These are phyloP conservation scores for Patiria pectinifera DNA, from an alignment of 53 echinoderm and acorn worm species.

Conservation along the genomic window DNA sequence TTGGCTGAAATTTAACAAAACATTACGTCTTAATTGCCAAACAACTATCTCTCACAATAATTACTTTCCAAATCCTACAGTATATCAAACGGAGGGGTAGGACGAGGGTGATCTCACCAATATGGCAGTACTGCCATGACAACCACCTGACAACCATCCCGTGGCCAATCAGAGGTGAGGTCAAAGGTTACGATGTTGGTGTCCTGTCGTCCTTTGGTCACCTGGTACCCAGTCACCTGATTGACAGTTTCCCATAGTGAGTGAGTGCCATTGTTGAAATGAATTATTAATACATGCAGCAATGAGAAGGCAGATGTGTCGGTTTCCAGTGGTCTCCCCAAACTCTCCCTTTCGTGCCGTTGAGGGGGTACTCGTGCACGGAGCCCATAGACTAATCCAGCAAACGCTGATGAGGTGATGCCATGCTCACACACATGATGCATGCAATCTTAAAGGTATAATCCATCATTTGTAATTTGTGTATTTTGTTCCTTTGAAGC, in stretches of 20 bases:
- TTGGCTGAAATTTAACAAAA: too few relatives aligned
- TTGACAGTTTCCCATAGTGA: conserved; percentile 90
- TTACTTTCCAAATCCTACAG: conserved; percentile 40
- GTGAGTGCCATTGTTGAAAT: conserved; percentile 28
- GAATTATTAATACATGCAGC: not conserved
- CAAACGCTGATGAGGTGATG: too few relatives aligned
- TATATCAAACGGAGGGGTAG: conserved; percentile 74
- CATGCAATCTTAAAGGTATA: too few relatives aligned
- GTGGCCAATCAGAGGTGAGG: conserved; percentile 72
- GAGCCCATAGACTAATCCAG: too few relatives aligned
- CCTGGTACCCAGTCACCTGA: conserved; percentile 77
- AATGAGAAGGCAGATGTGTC: too few relatives aligned
- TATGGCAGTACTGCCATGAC: conserved; percentile 75
- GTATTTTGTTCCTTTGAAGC: too few relatives aligned
- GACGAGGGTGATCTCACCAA: conserved; percentile 72
- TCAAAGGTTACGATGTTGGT: conserved; percentile 88
- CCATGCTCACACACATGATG: too few relatives aligned
- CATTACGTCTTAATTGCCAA: too few relatives aligned
- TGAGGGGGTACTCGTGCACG: too few relatives aligned
- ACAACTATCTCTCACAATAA: not conserved
- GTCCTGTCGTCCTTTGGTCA: conserved; percentile 95
- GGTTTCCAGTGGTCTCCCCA: too few relatives aligned
- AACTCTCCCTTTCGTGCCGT: too few relatives aligned
- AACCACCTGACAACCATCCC: conserved; percentile 64
- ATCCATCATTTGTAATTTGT: too few relatives aligned